Evolutionary conservation across 1,140 invertebrate genomes (phyloP).

Genomic region (Pantala flavescens): DNA sequence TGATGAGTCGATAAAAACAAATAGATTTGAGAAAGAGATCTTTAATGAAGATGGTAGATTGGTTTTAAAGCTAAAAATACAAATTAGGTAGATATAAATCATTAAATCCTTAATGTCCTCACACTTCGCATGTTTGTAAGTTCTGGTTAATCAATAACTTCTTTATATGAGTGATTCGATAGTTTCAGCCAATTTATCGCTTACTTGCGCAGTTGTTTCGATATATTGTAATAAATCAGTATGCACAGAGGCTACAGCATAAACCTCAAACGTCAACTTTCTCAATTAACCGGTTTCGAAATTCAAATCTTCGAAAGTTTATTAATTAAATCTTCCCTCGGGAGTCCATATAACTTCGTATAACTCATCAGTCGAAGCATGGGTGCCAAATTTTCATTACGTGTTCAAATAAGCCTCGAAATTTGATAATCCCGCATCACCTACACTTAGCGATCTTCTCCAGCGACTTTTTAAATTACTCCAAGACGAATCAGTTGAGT

Average conservation of each 20-base stretch:
- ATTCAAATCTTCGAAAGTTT: slow-evolving; percentile 4
- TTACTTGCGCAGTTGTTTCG: not conserved
- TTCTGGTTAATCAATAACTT: no score
- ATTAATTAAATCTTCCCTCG: not conserved
- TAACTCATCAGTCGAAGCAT: not conserved
- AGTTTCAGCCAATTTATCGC: no score
- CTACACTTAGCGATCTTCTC: not conserved
- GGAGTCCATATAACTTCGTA: not conserved
- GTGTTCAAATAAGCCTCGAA: not conserved
- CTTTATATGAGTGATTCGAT: no score
- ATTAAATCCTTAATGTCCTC: no score
- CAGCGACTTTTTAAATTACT: not conserved
- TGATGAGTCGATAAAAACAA: no score
- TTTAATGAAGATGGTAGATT: no score
- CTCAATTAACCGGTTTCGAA: not conserved
- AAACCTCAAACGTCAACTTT: not conserved
- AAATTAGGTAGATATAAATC: no score
- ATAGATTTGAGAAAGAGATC: no score
- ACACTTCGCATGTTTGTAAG: no score
- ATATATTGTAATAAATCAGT: not conserved
- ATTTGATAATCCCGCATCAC: not conserved
- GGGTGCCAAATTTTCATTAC: not conserved
- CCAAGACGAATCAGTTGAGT: no score
- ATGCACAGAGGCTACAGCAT: not conserved
- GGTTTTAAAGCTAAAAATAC: no score